phyloP scores from a whole-genome alignment of 2,113 vertebrate genomes.

The Epinephelus fuscoguttatus region DNA sequence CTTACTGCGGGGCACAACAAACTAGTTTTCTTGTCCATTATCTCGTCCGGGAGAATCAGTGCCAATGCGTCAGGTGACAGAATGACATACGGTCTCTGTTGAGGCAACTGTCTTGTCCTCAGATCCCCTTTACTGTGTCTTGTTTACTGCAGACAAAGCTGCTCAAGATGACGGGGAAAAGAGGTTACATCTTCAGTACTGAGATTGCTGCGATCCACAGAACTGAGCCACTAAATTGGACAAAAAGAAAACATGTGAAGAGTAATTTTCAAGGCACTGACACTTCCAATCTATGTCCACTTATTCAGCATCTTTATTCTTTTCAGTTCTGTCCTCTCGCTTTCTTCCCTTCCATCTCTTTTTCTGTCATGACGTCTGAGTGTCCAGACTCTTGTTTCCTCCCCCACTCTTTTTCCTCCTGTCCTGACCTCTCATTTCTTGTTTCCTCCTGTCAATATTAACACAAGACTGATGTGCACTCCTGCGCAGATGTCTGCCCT shows the following conservation, averaged over 20 bases:
- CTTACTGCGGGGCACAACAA: conserved; percentile 39
- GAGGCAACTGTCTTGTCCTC: conserved; percentile 60
- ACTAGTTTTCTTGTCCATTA: conserved; percentile 57
- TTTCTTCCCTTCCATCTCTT: conserved; percentile 43
- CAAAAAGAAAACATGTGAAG: conserved; percentile 8
- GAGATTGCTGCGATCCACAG: neutral
- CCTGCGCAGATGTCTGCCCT: conserved; percentile 55
- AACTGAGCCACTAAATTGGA: conserved; percentile 6
- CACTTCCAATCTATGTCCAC: conserved; percentile 17
- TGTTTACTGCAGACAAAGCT: conserved; percentile 58
- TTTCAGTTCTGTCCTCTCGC: conserved; percentile 4
- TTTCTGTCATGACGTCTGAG: conserved; percentile 37
- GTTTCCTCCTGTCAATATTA: conserved; percentile 72
- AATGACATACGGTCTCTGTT: conserved; percentile 59
- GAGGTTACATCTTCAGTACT: conserved; percentile 16
- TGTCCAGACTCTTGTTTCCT: conserved; percentile 24
- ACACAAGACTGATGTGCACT: conserved; percentile 49
- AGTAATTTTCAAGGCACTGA: conserved; percentile 29
- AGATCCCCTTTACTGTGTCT: conserved; percentile 53
- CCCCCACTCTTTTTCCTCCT: conserved; percentile 14
- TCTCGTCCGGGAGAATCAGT: conserved; percentile 49
- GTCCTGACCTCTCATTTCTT: conserved; percentile 59
- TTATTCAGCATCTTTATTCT: conserved; percentile 15
- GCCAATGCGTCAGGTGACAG: conserved; percentile 64
- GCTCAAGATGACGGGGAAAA: conserved; percentile 56